Base-by-base conservation (phyloP, 1,140 invertebrate species). In the Panagrolaimus sp. region DNA sequence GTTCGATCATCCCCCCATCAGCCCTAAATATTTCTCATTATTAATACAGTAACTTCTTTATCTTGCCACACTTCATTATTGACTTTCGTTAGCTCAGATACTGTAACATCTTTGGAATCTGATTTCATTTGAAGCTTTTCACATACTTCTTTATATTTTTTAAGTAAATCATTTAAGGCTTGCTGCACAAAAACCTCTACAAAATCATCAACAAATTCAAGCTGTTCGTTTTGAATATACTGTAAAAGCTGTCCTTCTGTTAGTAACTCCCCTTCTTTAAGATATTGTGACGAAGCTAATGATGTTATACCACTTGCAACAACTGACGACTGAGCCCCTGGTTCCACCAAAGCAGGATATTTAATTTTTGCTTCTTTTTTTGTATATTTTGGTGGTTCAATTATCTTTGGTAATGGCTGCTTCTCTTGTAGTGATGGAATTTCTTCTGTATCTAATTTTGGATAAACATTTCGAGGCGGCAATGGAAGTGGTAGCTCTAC, bases 141-240 rank as follows among this genome's bases (percentile, higher is more conserved):
- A 23, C 51, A 44, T 14, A 44, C 65, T 31, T 46, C 14, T 20
- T 67, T 77, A 44, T 65, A 76, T 23, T 43, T 65, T 23, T 45
- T 20, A 20, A 76, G 44, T n/a, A 75, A 45, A 14, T 73, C 67
- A 47, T 66, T 64, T 7, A 76, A 38, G 2, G n/a, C 42, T 38
- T 45, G 16, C 0, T 16, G 20, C 13, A 74, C 72, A 31, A 44
- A 70, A 31, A 51, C 23, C n/a, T 75, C 74, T 14, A 75, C 66
- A 66, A 76, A 75, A 63, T 77, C 74, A 25, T 75, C 74, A 25
- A 75, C 72, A 45, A 68, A 62, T 23, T 75, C 74, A 23, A 75
- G 63, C 27, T 70, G 74, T 31, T 72, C 70, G 57, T 75, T 75
- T 45, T 76, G 67, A 51, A 77, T 77, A 42, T 62, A 77, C 20